These are phyloP conservation scores for Rhabdophis nuchalis DNA, from an alignment of 2,797 vertebrate species.

Conservation along the genomic window DNA sequence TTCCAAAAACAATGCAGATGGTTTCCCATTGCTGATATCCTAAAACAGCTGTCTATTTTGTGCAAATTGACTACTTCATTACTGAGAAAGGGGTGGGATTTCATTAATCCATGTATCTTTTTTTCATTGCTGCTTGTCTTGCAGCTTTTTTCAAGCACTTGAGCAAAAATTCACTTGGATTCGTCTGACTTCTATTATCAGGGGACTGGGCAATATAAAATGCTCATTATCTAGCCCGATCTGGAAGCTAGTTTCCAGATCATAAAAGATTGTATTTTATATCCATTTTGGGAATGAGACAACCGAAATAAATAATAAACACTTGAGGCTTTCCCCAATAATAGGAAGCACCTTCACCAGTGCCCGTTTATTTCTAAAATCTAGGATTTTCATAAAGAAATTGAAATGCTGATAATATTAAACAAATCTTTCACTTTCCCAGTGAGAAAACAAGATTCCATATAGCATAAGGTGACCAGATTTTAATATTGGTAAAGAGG, in stretches of 20 bases:
- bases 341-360: neutral
- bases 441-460: neutral
- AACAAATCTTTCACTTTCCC: neutral
- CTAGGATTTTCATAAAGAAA: neutral
- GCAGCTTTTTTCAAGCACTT: neutral
- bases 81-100: neutral
- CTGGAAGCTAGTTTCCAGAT: neutral
- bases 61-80: neutral
- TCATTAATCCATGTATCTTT: neutral
- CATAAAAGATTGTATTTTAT: neutral
- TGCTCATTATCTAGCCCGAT: neutral
- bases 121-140: neutral
- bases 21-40: neutral
- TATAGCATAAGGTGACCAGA: neutral
- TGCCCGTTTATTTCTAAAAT: neutral
- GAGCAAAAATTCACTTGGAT: neutral
- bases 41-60: neutral
- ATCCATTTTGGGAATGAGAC: neutral
- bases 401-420: neutral
- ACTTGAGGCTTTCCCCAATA: neutral
- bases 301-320: neutral
- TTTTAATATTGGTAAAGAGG: no score
- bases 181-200: neutral
- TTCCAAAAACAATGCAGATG: neutral
- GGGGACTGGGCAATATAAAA: neutral